These are phyloP conservation scores for Chanos chanos DNA, from an alignment of 2,797 vertebrate species.

Conservation along the genomic window DNA sequence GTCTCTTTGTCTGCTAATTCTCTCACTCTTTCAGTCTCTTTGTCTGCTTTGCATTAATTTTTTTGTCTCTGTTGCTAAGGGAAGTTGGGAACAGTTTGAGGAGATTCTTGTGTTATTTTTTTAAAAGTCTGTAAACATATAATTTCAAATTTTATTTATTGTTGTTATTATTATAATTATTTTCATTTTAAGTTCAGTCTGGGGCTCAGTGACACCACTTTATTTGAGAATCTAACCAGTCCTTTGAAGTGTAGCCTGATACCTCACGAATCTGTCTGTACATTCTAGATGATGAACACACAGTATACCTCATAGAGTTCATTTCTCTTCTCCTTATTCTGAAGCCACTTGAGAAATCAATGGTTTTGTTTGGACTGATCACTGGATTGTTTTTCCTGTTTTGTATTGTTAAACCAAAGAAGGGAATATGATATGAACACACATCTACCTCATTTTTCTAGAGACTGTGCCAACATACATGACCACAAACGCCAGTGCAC, in stretches of 20 bases:
- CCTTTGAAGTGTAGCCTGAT: conserved; percentile 53
- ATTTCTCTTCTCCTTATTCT: conserved; percentile 64
- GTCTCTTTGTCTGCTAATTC: not conserved
- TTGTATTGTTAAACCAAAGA: conserved; percentile 76
- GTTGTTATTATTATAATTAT: conserved; percentile 34
- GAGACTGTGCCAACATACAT: conserved; percentile 68
- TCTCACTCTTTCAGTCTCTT: conserved; percentile 15
- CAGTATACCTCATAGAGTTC: conserved; percentile 72
- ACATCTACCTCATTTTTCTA: conserved; percentile 81
- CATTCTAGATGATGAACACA: conserved; percentile 62
- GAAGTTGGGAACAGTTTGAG: conserved; percentile 41
- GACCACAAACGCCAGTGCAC: conserved; percentile 52
- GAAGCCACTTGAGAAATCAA: conserved; percentile 63
- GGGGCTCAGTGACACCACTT: conserved; percentile 45
- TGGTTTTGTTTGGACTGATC: conserved; percentile 61
- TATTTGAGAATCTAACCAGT: conserved; percentile 42
- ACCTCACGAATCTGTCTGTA: conserved; percentile 64
- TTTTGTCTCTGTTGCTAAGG: conserved; percentile 48
- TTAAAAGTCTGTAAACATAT: conserved; percentile 52
- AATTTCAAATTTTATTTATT: conserved; percentile 62
- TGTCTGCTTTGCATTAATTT: conserved; percentile 36
- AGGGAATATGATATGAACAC: conserved; percentile 68
- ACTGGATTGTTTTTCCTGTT: conserved; percentile 63
- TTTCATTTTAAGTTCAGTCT: conserved; percentile 47
- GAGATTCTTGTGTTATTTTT: conserved; percentile 39